These are phyloP conservation scores for Siniperca scherzeri DNA, from an alignment of 2,797 vertebrate genomes.

Conservation along the genomic window DNA sequence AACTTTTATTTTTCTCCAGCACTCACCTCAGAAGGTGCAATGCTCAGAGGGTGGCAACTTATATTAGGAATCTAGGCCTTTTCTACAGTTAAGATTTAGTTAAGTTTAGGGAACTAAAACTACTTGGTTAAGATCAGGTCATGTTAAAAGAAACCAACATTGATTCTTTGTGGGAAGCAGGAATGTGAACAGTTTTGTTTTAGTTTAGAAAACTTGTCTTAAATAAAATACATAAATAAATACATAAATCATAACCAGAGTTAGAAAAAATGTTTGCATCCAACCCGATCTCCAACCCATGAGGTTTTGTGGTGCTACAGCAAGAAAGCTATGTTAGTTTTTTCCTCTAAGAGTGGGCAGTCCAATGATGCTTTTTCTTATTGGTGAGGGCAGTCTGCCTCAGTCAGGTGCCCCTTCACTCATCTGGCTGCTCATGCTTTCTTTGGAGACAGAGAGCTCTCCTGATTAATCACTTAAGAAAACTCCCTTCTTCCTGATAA, in stretches of 20 bases:
- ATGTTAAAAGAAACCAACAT: background rate
- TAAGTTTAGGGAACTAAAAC: background rate
- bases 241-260: too few species aligned
- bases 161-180: too few species aligned
- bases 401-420: slow-evolving; percentile 44
- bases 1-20: slow-evolving; percentile 46
- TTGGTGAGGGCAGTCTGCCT: slow-evolving; percentile 1
- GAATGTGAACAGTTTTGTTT: background rate
- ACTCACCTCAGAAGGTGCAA: slow-evolving; percentile 7
- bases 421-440: slow-evolving; percentile 36
- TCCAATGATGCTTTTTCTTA: slow-evolving; percentile 6
- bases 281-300: background rate
- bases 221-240: too few species aligned
- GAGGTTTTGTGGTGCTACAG: too few species aligned
- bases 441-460: slow-evolving; percentile 53
- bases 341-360: background rate
- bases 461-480: slow-evolving; percentile 85
- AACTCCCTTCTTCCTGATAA: slow-evolving; percentile 82
- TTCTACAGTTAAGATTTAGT: too few species aligned
- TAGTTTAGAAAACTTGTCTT: too few species aligned
- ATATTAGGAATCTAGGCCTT: background rate
- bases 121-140: background rate
- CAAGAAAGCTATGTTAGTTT: background rate
- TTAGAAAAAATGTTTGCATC: too few species aligned
- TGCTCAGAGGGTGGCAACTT: slow-evolving; percentile 25